Base-by-base conservation (phyloP, 2,113 vertebrate species). In the Daubentonia madagascariensis region DNA sequence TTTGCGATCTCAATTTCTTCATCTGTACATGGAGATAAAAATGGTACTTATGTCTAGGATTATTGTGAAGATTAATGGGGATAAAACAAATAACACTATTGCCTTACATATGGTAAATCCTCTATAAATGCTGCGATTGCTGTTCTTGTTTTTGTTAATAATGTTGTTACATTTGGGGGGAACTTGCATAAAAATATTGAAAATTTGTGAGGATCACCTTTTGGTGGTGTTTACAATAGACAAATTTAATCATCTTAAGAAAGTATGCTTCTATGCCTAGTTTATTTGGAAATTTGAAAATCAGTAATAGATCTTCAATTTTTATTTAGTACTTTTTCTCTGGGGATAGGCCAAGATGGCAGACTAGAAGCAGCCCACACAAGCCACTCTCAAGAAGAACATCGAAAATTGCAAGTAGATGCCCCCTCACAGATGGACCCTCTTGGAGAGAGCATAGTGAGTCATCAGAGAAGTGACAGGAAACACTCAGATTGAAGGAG, bases 271-370 rank as follows among this genome's bases (percentile, higher is more conserved):
- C 12, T 85, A 45, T 50, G 25, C 25, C 4, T 35, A 59, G 35
- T 86, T 96, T 79, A 80, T 92, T 79, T 97, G 37, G 61, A 91
- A 85, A 91, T 84, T 73, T 85, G 52, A 72, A 75, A 96, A 48
- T 59, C 37, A 81, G 16, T 30, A 67, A 37, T 83, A 79, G 4
- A 7, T 11, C 79, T 84, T 93, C 72, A 70, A 92, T 72, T 97
- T 92, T 75, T 57, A 57, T 57, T 52, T 52, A 94, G 65, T 43
- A 81, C 61, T 30, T 63, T 30, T 63, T 63, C 30, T 63, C 17
- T 13, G 63, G 63, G 25, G 25, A 57, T 18, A 18, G 54, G 54
- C 1, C 54, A 57, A 57, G 54, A 57, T 22, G 54, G 17, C 54
- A 57, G 54, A 57, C 6, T 7, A 57, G 54, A 57, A 57, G 54